Percentiles rank a stretch among this genome's conserved stretches.
Evolutionary conservation across 2,888 invertebrate species (phyloP).

Genomic region (Mayetiola destructor): DNA sequence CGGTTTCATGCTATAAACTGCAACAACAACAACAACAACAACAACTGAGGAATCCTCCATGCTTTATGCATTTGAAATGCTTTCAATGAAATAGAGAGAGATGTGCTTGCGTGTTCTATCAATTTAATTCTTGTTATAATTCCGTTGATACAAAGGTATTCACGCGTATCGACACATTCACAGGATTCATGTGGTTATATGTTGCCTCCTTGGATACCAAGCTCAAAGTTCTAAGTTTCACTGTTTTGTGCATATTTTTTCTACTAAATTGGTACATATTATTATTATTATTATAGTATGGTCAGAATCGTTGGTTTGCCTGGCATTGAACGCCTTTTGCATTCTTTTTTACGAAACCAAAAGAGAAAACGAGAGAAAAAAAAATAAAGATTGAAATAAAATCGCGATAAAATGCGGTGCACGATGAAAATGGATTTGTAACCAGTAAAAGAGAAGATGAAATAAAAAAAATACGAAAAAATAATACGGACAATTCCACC

Average conservation of each 20-base stretch:
- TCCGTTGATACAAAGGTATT: constrained; percentile 7
- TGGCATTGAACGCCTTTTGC: too few relatives aligned
- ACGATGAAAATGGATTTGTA: too few relatives aligned
- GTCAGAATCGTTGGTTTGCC: not conserved
- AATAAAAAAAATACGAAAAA: not conserved
- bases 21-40: not conserved
- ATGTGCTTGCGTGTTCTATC: constrained; percentile 6
- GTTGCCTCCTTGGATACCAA: too few relatives aligned
- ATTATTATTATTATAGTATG: too few relatives aligned
- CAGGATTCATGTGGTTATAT: too few relatives aligned
- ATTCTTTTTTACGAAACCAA: too few relatives aligned
- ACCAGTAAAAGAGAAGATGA: not conserved
- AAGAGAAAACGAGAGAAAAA: not conserved
- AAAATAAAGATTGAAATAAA: not conserved
- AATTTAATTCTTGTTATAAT: not conserved
- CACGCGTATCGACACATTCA: constrained; percentile 10
- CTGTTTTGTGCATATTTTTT: not conserved
- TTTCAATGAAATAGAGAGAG: not conserved
- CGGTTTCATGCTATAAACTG: too few relatives aligned
- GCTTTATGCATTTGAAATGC: not conserved
- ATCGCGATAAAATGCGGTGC: constrained; percentile 6
- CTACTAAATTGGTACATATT: constrained; percentile 1
- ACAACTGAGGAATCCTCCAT: not conserved
- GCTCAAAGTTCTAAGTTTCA: not conserved
- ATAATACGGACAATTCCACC: constrained; percentile 1